These are phyloP conservation scores for Mantis religiosa DNA, from an alignment of 2,888 invertebrate genomes.

Conservation along the genomic window DNA sequence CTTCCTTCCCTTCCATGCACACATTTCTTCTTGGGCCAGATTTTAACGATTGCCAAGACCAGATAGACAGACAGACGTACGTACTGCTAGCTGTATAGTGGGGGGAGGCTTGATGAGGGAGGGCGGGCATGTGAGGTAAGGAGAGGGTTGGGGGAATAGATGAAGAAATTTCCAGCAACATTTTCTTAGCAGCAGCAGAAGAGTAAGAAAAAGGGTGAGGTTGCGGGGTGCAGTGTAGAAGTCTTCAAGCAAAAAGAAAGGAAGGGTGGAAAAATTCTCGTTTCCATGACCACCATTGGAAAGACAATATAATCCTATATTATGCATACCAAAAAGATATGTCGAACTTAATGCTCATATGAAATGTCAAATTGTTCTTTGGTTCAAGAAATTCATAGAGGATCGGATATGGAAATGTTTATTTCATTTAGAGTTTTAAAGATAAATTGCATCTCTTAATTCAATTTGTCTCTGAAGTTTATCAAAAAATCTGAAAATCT, in stretches of 20 bases:
- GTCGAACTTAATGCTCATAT: not conserved
- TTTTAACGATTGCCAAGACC: slow-evolving; percentile 45
- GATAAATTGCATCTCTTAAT: no score
- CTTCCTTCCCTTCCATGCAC: slow-evolving; percentile 21
- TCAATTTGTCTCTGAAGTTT: no score
- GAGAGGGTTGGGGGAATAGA: slow-evolving; percentile 46
- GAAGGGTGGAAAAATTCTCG: not conserved
- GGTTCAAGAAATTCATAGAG: not conserved
- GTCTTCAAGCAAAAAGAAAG: slow-evolving; percentile 9
- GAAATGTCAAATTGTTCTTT: not conserved
- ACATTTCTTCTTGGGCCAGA: slow-evolving; percentile 42
- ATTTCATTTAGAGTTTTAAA: not conserved
- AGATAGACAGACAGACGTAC: slow-evolving; percentile 25
- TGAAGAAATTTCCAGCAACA: slow-evolving; percentile 60
- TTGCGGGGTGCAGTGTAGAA: not conserved
- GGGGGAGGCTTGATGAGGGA: slow-evolving; percentile 33
- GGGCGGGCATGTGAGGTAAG: slow-evolving; percentile 39
- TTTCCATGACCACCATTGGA: slow-evolving; percentile 18
- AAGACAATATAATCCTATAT: slow-evolving; percentile 13
- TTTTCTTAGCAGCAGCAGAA: slow-evolving; percentile 42
- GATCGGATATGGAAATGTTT: not conserved
- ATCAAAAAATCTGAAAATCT: no score
- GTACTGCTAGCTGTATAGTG: slow-evolving; percentile 28
- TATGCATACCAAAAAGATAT: not conserved
- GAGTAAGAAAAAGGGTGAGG: not conserved